Base-by-base conservation (phyloP, 2,113 vertebrate species). In the Nyctereutes procyonoides region DNA sequence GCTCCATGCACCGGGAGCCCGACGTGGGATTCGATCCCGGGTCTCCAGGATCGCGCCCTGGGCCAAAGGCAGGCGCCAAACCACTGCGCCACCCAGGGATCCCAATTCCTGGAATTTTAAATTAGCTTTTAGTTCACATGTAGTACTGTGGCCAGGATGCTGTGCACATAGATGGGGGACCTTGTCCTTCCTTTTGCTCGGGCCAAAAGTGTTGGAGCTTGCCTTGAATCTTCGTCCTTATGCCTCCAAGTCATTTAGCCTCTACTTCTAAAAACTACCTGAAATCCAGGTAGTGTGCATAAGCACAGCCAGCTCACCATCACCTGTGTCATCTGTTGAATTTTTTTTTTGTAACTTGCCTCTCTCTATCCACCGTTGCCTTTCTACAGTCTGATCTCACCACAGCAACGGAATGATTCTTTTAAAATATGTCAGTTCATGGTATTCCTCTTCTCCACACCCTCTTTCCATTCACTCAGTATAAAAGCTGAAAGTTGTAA, bases 61-160 rank as follows among this genome's bases (percentile, higher is more conserved):
- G n/a, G n/a, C n/a, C n/a, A n/a, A n/a, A n/a, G n/a, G n/a, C n/a
- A n/a, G n/a, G n/a, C n/a, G n/a, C n/a, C n/a, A n/a, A n/a, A n/a
- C n/a, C n/a, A n/a, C n/a, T n/a, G n/a, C n/a, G n/a, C n/a, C n/a
- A n/a, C n/a, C n/a, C n/a, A n/a, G n/a, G n/a, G n/a, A n/a, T n/a
- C n/a, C n/a, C 11, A 5, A 1, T 65, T 92, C 84, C 67, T 35
- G 58, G 83, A 43, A 22, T 11, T 55, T n/a, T n/a, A 51, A 55
- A 10, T 26, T 58, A 48, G 26, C 55, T 26, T 79, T 83, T 51
- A 8, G n/a, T 91, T 79, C 2, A 0, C 2, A 10, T n/a, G 24
- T 17, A n/a, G 12, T 6, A 7, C 3, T 43, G 9, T 65, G 56
- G 9, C 28, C 38, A n/a, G 32, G 56, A 62, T 0, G 0, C 60